A percentile compares a stretch with the other conserved stretches of the same genome.
Evolutionary conservation across 1,140 invertebrate genomes (phyloP).

Genomic region (Ditylenchus dipsaci): DNA sequence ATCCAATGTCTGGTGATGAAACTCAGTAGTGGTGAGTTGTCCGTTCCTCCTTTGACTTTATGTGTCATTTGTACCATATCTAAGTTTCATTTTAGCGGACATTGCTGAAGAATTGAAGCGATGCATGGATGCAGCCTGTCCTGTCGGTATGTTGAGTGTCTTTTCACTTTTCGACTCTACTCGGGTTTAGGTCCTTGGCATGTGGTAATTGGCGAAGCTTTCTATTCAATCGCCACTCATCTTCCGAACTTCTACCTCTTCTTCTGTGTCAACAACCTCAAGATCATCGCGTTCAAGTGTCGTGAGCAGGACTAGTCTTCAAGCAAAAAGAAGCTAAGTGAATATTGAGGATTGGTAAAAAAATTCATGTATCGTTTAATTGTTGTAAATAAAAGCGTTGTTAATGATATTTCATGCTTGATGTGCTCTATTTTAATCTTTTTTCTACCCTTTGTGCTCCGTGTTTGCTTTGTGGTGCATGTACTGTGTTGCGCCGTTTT

Average conservation of each 20-base stretch:
- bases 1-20: not conserved
- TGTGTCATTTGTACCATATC: not conserved
- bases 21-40: not conserved
- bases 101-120: not conserved
- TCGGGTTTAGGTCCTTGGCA: not conserved
- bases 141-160: not conserved
- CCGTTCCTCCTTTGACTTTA: not conserved
- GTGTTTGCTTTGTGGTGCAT: too few relatives aligned
- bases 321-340: too few relatives aligned
- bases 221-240: not conserved
- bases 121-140: slow-evolving; percentile 1
- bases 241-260: not conserved
- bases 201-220: not conserved
- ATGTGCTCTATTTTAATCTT: too few relatives aligned
- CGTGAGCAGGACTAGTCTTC: not conserved
- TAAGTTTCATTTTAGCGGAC: not conserved
- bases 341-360: too few relatives aligned
- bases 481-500: too few relatives aligned
- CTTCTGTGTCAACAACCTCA: slow-evolving; percentile 2
- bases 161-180: too few relatives aligned
- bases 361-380: too few relatives aligned
- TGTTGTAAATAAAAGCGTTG: too few relatives aligned
- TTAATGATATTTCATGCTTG: too few relatives aligned
- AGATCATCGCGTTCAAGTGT: slow-evolving; percentile 1
- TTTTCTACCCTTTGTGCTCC: too few relatives aligned